Evolutionary conservation across 1,140 invertebrate species (phyloP), one percentile per base, ranked within the genome.

Genomic region (Sinonovacula constricta): DNA sequence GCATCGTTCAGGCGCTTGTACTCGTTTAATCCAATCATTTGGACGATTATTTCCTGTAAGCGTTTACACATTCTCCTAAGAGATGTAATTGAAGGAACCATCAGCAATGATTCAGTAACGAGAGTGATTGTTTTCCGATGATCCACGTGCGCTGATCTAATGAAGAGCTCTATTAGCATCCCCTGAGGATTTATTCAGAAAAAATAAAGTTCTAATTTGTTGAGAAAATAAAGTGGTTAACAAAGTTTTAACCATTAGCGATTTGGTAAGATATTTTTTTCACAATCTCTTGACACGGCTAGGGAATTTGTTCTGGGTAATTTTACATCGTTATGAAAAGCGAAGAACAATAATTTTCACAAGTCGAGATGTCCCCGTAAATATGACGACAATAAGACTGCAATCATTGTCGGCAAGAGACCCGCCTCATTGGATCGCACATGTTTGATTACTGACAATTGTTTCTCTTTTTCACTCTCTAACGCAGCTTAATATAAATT

Each of bases 221-320:
- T 76, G 72, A 56, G 72, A 76, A 76, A 76, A 76, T 76, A 66
- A 76, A 76, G 72, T 76, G 72, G 53, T 76, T 76, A 76, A 76
- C 63, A 76, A 67, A 67, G 63, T 76, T 76, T 59, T 45, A 7
- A 51, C 62, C 33, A 76, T 76, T 76, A 65, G 67, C 72, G 67
- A 66, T 45, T 45, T 45, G 7, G 39, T n/a, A 45, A 45, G 39
- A 45, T n/a, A n/a, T n/a, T n/a, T n/a, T n/a, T n/a, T n/a, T n/a
- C n/a, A n/a, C n/a, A n/a, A n/a, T n/a, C n/a, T n/a, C n/a, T n/a
- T n/a, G n/a, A n/a, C n/a, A n/a, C n/a, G n/a, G n/a, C n/a, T n/a
- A n/a, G n/a, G n/a, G n/a, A n/a, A n/a, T n/a, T n/a, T n/a, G n/a
- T n/a, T n/a, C n/a, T n/a, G n/a, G n/a, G n/a, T n/a, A n/a, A n/a